Percentiles rank a stretch among this genome's conserved stretches.
phyloP scores from a whole-genome alignment of 2,888 invertebrate species.

The Acleris cristana region DNA sequence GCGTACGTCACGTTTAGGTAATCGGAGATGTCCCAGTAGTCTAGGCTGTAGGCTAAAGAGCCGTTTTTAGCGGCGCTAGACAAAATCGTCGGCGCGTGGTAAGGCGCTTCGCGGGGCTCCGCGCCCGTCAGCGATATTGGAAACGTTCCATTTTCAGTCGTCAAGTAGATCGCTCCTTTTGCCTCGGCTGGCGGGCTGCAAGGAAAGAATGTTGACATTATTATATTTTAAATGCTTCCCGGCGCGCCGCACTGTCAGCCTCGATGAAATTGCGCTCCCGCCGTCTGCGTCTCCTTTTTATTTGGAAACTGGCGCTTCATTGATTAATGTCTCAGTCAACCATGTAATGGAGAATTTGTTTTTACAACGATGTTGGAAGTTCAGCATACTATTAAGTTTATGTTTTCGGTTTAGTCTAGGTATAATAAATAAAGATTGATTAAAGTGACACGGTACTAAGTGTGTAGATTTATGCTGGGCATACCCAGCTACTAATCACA shows the following conservation, averaged over 20 bases:
- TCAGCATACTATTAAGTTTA: neutral
- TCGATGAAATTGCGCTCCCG: slow-evolving; percentile 22
- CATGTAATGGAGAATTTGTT: slow-evolving; percentile 34
- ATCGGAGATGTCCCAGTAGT: slow-evolving; percentile 68
- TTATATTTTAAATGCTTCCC: slow-evolving; percentile 35
- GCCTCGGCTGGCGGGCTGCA: slow-evolving; percentile 63
- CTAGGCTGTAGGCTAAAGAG: slow-evolving; percentile 54
- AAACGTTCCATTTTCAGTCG: slow-evolving; percentile 80
- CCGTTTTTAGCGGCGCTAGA: slow-evolving; percentile 67
- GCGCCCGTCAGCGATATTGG: slow-evolving; percentile 77
- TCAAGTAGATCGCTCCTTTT: slow-evolving; percentile 80
- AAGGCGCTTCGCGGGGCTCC: slow-evolving; percentile 61
- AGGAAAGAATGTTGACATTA: slow-evolving; percentile 50
- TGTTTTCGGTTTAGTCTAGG: neutral
- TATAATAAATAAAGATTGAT: too few relatives aligned
- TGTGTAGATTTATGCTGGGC: too few relatives aligned
- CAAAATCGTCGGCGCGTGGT: slow-evolving; percentile 67
- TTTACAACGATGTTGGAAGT: slow-evolving; percentile 12
- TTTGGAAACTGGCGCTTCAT: slow-evolving; percentile 26
- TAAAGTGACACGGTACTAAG: too few relatives aligned
- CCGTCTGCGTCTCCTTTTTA: neutral
- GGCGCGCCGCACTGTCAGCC: slow-evolving; percentile 27
- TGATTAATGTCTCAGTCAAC: slow-evolving; percentile 20
- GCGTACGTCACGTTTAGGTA: slow-evolving; percentile 68
- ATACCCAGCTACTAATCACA: too few relatives aligned